Evolutionary conservation across 2,797 vertebrate genomes (phyloP).

Genomic region (Poecilia wingei): DNA sequence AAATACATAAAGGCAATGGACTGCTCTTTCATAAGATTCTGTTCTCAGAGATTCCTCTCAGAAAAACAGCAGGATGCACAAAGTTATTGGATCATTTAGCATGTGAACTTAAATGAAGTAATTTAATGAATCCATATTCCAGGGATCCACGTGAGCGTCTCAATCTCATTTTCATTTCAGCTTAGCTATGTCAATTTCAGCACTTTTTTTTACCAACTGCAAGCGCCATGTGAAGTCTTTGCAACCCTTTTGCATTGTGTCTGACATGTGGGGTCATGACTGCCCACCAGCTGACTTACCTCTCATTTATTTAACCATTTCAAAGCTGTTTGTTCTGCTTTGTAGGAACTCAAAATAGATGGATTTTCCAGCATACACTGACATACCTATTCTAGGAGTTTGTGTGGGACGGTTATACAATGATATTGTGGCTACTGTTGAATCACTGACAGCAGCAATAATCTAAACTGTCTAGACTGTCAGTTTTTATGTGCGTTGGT

Average conservation of each 20-base stretch:
- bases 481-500: constrained; percentile 18
- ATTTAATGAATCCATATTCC: constrained; percentile 24
- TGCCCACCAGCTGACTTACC: not conserved
- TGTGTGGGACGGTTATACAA: constrained; percentile 35
- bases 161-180: not conserved
- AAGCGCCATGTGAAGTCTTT: constrained; percentile 20
- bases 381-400: constrained; percentile 5
- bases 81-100: not conserved
- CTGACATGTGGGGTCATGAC: not conserved
- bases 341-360: constrained; percentile 8
- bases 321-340: not conserved
- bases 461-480: constrained; percentile 28
- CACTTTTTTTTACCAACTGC: constrained; percentile 35
- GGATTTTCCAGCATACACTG: not conserved
- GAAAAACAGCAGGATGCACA: not conserved
- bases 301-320: constrained; percentile 15
- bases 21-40: not conserved
- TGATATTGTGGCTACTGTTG: constrained; percentile 9
- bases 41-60: not conserved
- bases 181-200: constrained; percentile 6
- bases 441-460: constrained; percentile 17
- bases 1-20: not conserved
- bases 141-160: not conserved
- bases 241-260: constrained; percentile 9
- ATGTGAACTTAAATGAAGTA: constrained; percentile 14